Base-by-base conservation (phyloP, 2,797 vertebrate genomes). In the Enteromius treurensis region DNA sequence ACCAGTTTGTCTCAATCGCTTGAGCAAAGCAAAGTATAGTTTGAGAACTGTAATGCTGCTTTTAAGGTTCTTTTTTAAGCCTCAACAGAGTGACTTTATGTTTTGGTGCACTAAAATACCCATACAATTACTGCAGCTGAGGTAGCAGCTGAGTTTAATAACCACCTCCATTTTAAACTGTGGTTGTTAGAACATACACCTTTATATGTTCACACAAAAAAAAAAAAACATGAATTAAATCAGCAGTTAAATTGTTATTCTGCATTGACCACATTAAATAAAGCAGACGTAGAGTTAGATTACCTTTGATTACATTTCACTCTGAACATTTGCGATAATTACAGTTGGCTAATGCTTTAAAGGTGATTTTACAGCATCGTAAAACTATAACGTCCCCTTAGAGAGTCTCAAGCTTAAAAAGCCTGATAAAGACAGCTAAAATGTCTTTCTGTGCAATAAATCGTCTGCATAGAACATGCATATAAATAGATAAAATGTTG, bases 241-340 rank as follows among this genome's bases (percentile, higher is more conserved):
- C 40, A 80, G 19, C 32, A 9, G 1, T 45, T 76, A 6, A 13
- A 81, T 40, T 71, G 34, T 64, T 71, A 51, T 47, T 47, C 74
- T 77, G 77, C 53, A 77, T 58, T 70, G 45, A 80, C 58, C 84
- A 88, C 83, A 81, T 80, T 26, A 88, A 81, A 84, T 65, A 81
- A 64, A 62, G 45, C 67, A 85, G 82, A 90, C 60, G 55, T 26
- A 60, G 77, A 81, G 75, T 75, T 76, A 84, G 86, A 88, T 89
- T 85, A 79, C 84, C 47, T 65, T 88, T 91, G 91, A 92, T 91
- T 88, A 87, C 86, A 92, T 87, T 89, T 79, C 80, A 85, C 90
- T 92, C 90, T 90, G 69, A 90, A 92, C 90, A 89, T 86, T 88
- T 47, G 47, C 86, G 84, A 89, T 93, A 95, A 95, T 94, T 93